Conservation (phyloP, 2,113 vertebrate genomes). For the Vicugna pacos region DNA sequence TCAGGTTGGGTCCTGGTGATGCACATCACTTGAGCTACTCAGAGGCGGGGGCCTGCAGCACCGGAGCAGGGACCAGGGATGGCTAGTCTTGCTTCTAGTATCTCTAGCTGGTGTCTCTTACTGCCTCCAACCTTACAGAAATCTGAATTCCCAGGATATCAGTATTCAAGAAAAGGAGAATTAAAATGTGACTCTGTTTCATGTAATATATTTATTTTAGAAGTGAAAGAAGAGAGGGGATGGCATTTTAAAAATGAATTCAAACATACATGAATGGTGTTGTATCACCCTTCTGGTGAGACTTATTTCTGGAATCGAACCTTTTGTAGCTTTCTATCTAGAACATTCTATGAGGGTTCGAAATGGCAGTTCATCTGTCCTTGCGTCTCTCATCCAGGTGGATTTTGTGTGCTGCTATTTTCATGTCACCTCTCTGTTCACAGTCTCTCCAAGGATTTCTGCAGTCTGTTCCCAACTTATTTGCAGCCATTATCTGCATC, state of each 20-base stretch:
- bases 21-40: not conserved
- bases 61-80: not conserved
- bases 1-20: not conserved
- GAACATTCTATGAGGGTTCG: not conserved
- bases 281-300: not conserved
- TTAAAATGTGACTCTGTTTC: not conserved
- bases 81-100: not conserved
- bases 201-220: not conserved
- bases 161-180: not conserved
- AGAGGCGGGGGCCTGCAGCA: not conserved
- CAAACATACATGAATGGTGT: not conserved
- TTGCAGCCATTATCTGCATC: not conserved
- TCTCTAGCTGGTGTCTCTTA: not conserved
- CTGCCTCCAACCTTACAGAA: not conserved
- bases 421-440: slow-evolving; percentile 33
- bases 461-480: not conserved
- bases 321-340: not conserved
- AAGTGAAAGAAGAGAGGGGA: not conserved
- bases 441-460: not conserved
- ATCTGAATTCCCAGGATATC: slow-evolving; percentile 28
- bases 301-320: not conserved
- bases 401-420: slow-evolving; percentile 24
- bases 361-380: slow-evolving; percentile 8
- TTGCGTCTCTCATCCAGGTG: not conserved
- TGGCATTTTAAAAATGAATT: not conserved